Percentiles rank a stretch among this genome's conserved stretches.
Conservation (phyloP, 1,140 invertebrate genomes). For the Drosophila aff. region DNA sequence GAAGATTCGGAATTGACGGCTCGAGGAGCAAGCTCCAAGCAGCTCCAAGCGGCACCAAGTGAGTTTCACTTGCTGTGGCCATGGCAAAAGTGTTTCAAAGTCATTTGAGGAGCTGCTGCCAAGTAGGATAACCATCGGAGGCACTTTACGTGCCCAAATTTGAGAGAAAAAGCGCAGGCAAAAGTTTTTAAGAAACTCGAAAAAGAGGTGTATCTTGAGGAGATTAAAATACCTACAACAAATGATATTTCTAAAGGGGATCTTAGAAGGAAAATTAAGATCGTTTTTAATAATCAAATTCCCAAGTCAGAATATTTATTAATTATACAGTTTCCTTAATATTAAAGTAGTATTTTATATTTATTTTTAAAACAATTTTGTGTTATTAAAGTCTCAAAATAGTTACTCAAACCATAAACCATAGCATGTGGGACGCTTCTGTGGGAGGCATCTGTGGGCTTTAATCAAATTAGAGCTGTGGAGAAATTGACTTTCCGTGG, state of each 20-base stretch:
- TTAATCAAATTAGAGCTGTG: slow-evolving; percentile 12
- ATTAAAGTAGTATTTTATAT: neutral
- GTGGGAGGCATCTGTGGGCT: neutral
- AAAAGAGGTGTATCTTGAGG: neutral
- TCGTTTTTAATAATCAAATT: neutral
- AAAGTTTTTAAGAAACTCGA: neutral
- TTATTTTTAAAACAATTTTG: neutral
- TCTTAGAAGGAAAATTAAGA: neutral
- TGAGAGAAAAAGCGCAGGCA: neutral
- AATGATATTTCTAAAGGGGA: neutral
- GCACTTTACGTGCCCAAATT: slow-evolving; percentile 29
- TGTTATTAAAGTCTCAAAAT: no score
- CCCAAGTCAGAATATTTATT: neutral
- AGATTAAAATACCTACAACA: neutral
- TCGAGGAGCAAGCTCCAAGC: slow-evolving; percentile 26
- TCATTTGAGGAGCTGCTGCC: slow-evolving; percentile 25
- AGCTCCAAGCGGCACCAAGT: slow-evolving; percentile 4
- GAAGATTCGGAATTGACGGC: slow-evolving; percentile 27
- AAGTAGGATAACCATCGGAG: slow-evolving; percentile 37
- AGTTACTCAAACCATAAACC: no score
- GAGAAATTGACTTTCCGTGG: slow-evolving; percentile 40
- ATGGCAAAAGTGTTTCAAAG: slow-evolving; percentile 36
- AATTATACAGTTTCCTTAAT: neutral
- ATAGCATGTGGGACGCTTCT: neutral
- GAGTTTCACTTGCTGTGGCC: slow-evolving; percentile 41